These are phyloP conservation scores for Platyrinchus mystaceus DNA, from an alignment of 2,797 vertebrate genomes.

Conservation along the genomic window DNA sequence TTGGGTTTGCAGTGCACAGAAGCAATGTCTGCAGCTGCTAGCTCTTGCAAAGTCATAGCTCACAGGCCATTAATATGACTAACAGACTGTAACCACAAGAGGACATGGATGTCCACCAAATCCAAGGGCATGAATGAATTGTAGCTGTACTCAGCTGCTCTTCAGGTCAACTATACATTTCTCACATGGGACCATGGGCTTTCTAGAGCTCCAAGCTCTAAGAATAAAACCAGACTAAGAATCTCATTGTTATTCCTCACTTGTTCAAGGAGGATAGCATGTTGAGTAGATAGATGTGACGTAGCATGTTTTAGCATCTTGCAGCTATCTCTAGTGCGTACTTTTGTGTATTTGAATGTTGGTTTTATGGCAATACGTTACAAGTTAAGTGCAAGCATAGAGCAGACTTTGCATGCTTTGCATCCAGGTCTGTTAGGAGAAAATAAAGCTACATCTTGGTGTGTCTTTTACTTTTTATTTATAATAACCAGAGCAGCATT, in stretches of 20 bases:
- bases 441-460: background rate
- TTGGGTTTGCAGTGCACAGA: background rate
- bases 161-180: background rate
- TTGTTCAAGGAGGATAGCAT: background rate
- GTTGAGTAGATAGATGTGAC: background rate
- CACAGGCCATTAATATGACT: background rate
- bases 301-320: rapidly evolving
- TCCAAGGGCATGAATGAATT: background rate
- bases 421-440: background rate
- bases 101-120: background rate
- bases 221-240: background rate
- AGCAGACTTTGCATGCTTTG: background rate
- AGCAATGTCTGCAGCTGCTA: background rate
- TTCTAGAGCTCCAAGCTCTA: background rate
- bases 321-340: background rate
- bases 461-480: background rate
- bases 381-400: background rate
- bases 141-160: background rate
- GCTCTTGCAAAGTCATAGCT: background rate
- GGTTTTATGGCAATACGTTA: background rate
- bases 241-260: background rate
- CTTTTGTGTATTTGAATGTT: background rate
- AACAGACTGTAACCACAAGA: background rate
- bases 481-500: background rate
- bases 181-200: background rate